Percentiles rank a stretch among this genome's conserved stretches.
Conservation (phyloP, 2,113 vertebrate species). For the Paedocypris sp. region DNA sequence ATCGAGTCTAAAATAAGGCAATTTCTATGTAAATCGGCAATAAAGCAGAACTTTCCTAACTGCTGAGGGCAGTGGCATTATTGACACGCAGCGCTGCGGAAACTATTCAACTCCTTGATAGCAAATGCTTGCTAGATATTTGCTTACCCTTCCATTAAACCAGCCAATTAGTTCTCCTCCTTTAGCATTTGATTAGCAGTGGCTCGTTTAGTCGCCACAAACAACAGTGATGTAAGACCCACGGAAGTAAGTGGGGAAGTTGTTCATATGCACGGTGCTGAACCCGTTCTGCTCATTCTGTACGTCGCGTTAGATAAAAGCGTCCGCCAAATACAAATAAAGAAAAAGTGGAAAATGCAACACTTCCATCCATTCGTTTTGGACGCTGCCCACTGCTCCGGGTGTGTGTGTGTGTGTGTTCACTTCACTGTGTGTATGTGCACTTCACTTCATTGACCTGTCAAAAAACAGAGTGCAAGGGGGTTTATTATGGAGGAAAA, state of each 20-base stretch:
- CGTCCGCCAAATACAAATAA: no score
- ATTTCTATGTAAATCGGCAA: conserved; percentile 99
- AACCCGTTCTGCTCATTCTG: no score
- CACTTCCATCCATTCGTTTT: no score
- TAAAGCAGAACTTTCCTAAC: conserved; percentile 94
- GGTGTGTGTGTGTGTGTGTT: no score
- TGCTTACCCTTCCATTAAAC: conserved; percentile 91
- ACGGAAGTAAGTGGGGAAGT: conserved; percentile 84
- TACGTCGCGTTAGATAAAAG: no score
- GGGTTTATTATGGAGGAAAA: no score
- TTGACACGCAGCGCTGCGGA: conserved; percentile 84
- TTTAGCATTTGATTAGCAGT: conserved; percentile 88
- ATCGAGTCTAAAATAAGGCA: conserved; percentile 95
- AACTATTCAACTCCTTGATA: conserved; percentile 96
- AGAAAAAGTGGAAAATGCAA: no score
- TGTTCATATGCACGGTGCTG: no score
- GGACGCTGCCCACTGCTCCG: no score
- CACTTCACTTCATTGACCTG: no score
- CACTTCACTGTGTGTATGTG: no score
- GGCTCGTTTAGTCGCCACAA: conserved; percentile 86
- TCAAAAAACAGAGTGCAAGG: no score
- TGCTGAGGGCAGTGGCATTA: conserved; percentile 89
- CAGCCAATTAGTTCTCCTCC: conserved; percentile 70
- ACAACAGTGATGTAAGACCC: conserved; percentile 62
- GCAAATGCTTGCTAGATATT: conserved; percentile 86